Evolutionary conservation across 2,888 invertebrate genomes (phyloP), one percentile per base, ranked within the genome.

Genomic region (Pardosa pseudoannulata): DNA sequence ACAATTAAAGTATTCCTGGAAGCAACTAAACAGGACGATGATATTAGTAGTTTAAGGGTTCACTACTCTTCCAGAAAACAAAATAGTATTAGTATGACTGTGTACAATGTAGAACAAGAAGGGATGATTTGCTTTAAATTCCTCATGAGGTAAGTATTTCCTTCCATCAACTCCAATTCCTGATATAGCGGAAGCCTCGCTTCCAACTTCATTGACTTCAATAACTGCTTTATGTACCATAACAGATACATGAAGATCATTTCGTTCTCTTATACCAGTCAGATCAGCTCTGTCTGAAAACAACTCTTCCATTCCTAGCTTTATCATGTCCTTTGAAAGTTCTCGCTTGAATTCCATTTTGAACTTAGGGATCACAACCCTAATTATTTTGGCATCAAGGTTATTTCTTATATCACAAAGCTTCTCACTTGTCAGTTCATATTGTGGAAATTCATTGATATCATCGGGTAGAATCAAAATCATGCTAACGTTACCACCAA

Each of bases 171-270:
- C 74, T 27, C 73, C 79, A 27, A 80, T 62, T 9, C 71, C 75
- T 31, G 36, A 31, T 2, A 80, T 74, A 7, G 31, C 80, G 7
- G 87, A 36, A 19, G 87, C 87, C 50, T 64, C 71, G 29, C 50
- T 76, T 5, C 87, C 87, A 0, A 46, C 9, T 19, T 87, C 80
- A 50, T 87, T 70, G 0, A 87, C 72, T 19, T 72, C 80, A 29
- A 87, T 72, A 13, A 87, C 72, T 27, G 80, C 87, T 64, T 87
- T 80, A 29, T 87, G 87, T 9, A 87, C 29, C 75, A 87, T 80
- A 0, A 79, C 50, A 23, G 87, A 87, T 1, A 80, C 87, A 31
- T 80, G 79, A 11, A 87, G 75, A 19, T 80, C 80, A 13, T 80
- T 76, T 9, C 76, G 65, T n/a, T 71, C 56, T 3, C 80, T 68